These are phyloP conservation scores for Drosophila varians DNA, from an alignment of 1,140 invertebrate genomes.

Conservation along the genomic window DNA sequence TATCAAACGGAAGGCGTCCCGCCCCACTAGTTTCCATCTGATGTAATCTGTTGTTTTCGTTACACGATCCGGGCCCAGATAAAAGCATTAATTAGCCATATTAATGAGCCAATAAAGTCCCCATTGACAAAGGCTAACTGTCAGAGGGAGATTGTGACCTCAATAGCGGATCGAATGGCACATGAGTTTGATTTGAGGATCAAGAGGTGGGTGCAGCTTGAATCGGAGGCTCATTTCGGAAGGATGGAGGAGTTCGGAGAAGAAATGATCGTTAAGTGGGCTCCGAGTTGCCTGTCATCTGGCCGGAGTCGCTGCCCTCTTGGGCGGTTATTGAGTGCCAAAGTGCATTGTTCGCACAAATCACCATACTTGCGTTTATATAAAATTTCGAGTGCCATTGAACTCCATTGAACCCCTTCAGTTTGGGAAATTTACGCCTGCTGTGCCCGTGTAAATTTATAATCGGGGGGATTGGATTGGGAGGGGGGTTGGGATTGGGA, in stretches of 20 bases:
- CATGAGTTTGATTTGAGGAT: slow-evolving; percentile 70
- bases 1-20: slow-evolving; percentile 8
- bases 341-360: slow-evolving; percentile 66
- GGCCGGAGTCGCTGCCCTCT: slow-evolving; percentile 19
- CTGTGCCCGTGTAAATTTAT: slow-evolving; percentile 46
- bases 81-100: slow-evolving; percentile 69
- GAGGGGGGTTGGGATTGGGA: no score
- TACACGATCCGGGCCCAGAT: slow-evolving; percentile 45
- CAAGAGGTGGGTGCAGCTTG: slow-evolving; percentile 16
- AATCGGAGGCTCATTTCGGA: slow-evolving; percentile 2
- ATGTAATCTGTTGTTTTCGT: slow-evolving; percentile 73
- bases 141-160: slow-evolving; percentile 59
- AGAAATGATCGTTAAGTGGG: slow-evolving; percentile 25
- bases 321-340: slow-evolving; percentile 55
- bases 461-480: slow-evolving; percentile 27
- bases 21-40: slow-evolving; percentile 39
- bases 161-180: slow-evolving; percentile 49
- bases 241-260: neutral
- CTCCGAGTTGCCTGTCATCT: slow-evolving; percentile 18
- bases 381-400: slow-evolving; percentile 54
- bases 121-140: slow-evolving; percentile 41
- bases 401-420: slow-evolving; percentile 35
- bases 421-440: slow-evolving; percentile 33
- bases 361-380: slow-evolving; percentile 21
- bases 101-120: slow-evolving; percentile 61